Conservation (phyloP, 2,797 vertebrate genomes). For the Gallinago nigripennis region DNA sequence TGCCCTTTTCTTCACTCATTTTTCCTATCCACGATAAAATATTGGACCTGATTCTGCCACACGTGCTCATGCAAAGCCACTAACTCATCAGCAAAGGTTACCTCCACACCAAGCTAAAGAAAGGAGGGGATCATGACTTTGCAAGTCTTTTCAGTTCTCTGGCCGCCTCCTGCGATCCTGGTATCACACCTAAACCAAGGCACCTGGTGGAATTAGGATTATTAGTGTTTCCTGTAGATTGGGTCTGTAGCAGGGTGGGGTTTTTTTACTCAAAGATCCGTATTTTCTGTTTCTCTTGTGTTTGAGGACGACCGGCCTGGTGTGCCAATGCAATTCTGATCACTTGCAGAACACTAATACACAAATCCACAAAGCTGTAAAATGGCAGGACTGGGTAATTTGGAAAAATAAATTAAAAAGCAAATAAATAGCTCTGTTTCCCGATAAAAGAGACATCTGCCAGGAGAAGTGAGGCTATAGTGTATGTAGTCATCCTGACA, state of each 20-base stretch:
- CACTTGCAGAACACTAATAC: fast-evolving
- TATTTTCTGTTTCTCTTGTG: background rate
- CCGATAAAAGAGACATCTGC: background rate
- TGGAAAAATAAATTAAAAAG: background rate
- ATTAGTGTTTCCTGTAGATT: background rate
- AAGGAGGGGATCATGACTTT: background rate
- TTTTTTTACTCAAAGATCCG: background rate
- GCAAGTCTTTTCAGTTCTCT: background rate
- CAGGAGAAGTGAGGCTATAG: background rate
- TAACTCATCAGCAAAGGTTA: background rate
- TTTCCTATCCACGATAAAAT: background rate
- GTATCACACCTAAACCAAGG: background rate
- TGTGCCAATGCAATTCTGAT: background rate
- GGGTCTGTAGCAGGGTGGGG: background rate
- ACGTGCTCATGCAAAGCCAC: background rate
- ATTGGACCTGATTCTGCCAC: background rate
- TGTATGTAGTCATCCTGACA: background rate
- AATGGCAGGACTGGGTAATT: fast-evolving
- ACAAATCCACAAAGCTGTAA: background rate
- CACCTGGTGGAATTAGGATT: background rate
- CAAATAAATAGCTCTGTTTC: background rate
- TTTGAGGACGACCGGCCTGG: background rate
- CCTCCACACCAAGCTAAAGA: background rate
- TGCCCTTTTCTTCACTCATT: conserved; percentile 32
- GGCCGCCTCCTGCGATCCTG: background rate